These are phyloP conservation scores for Chiloscyllium punctatum DNA, from an alignment of 2,797 vertebrate genomes.

Conservation along the genomic window DNA sequence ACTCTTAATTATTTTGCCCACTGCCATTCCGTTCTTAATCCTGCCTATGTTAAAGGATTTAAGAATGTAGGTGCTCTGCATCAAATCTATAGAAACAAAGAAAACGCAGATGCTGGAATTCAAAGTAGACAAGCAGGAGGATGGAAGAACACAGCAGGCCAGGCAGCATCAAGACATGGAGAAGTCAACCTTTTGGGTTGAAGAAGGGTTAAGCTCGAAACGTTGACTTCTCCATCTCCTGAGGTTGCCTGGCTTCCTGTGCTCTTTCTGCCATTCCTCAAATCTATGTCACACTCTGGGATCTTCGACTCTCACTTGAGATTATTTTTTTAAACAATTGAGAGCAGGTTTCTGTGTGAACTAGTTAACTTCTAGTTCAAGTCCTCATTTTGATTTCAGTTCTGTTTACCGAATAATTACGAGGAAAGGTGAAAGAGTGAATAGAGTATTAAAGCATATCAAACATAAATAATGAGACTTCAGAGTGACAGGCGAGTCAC, in stretches of 20 bases:
- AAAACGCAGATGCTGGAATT: too few species aligned
- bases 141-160: background rate
- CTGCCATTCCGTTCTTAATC: background rate
- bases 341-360: background rate
- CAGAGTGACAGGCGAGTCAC: too few species aligned
- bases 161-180: too few species aligned
- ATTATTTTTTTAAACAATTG: background rate
- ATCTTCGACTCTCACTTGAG: background rate
- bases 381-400: background rate
- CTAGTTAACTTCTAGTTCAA: background rate
- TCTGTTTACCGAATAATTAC: background rate
- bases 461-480: too few species aligned
- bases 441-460: too few species aligned
- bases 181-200: too few species aligned
- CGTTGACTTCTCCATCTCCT: too few species aligned
- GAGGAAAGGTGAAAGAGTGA: background rate
- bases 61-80: background rate
- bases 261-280: background rate
- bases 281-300: background rate
- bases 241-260: too few species aligned
- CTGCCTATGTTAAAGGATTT: background rate
- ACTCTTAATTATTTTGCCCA: background rate
- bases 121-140: too few species aligned
- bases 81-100: too few species aligned
- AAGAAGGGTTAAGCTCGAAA: too few species aligned